phyloP scores from a whole-genome alignment of 2,113 vertebrate species.

The Crotalus horridus region DNA sequence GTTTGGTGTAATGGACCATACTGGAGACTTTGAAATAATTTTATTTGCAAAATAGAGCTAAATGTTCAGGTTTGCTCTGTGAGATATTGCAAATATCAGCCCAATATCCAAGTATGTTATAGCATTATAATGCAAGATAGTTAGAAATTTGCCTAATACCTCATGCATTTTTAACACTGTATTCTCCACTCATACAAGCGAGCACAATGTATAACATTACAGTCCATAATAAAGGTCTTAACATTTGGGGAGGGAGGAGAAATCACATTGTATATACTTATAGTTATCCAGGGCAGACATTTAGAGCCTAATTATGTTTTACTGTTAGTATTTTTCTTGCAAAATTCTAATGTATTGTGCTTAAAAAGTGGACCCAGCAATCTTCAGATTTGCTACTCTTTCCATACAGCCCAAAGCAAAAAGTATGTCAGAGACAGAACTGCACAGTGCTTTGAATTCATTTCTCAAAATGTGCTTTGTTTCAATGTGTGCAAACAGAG shows the following conservation, averaged over 20 bases:
- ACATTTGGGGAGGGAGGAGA: rapidly evolving
- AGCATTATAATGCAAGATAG: not conserved
- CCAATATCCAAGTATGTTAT: not conserved
- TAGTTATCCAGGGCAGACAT: not conserved
- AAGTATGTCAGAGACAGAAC: not conserved
- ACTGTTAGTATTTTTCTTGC: not conserved
- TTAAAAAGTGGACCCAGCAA: not conserved
- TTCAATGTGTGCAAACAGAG: not conserved
- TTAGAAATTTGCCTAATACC: not conserved
- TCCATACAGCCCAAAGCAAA: not conserved
- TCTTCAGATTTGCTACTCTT: not conserved
- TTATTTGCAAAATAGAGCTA: not conserved
- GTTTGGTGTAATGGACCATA: not conserved
- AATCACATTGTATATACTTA: not conserved
- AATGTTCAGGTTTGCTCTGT: not conserved
- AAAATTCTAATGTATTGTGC: not conserved
- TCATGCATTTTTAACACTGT: not conserved
- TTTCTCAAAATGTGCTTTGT: not conserved
- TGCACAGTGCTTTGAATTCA: not conserved
- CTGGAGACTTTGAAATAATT: not conserved
- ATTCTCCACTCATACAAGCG: not conserved
- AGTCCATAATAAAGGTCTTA: not conserved
- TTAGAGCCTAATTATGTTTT: not conserved
- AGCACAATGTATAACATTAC: not conserved
- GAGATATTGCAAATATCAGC: not conserved